A percentile compares a stretch with the other conserved stretches of the same genome.
phyloP scores from a whole-genome alignment of 2,113 vertebrate genomes.

The Herpetotheres cachinnans region DNA sequence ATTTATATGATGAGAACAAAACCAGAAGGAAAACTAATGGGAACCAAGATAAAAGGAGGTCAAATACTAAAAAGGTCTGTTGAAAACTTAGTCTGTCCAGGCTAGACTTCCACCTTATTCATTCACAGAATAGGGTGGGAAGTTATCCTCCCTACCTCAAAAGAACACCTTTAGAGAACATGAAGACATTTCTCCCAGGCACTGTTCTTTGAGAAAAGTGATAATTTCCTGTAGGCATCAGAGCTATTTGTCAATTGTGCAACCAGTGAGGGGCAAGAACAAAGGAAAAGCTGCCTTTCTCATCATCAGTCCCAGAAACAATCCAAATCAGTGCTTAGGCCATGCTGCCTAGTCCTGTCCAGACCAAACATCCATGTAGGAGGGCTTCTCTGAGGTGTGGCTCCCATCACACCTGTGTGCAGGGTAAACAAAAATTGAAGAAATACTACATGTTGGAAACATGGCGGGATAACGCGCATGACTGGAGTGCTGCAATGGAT shows the following conservation, averaged over 20 bases:
- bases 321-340: not conserved
- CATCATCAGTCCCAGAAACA: not conserved
- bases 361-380: not conserved
- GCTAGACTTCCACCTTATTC: not conserved
- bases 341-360: not conserved
- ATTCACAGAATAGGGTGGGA: not conserved
- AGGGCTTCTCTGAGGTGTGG: accelerated
- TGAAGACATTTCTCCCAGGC: not conserved
- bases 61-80: not conserved
- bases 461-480: too few species aligned
- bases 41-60: not conserved
- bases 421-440: not conserved
- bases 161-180: not conserved
- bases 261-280: not conserved
- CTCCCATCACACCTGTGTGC: accelerated
- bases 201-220: not conserved
- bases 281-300: not conserved
- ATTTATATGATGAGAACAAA: not conserved
- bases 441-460: not conserved
- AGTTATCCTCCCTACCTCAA: not conserved
- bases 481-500: too few species aligned
- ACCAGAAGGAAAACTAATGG: not conserved
- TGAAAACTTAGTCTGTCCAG: not conserved
- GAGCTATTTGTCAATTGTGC: not conserved
- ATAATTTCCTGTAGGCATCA: not conserved